phyloP scores from a whole-genome alignment of 2,113 vertebrate species.

The Xiphophorus couchianus region DNA sequence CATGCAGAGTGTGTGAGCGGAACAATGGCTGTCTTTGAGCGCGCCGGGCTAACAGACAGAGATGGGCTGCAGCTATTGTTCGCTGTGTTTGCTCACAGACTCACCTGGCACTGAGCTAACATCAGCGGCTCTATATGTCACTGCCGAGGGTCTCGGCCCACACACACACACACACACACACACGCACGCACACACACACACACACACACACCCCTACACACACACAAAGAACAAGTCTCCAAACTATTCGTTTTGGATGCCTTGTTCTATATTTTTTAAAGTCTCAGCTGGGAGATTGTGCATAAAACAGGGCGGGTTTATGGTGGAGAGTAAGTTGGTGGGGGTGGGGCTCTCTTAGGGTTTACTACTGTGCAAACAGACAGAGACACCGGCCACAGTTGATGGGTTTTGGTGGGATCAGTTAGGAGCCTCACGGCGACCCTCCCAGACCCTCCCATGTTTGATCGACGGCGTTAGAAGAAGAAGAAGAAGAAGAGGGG shows the following conservation, averaged over 20 bases:
- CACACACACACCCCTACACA: slow-evolving; percentile 11
- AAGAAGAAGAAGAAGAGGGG: slow-evolving; percentile 34
- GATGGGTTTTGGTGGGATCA: slow-evolving; percentile 82
- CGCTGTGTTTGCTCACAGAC: slow-evolving; percentile 76
- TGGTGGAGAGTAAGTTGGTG: slow-evolving; percentile 34
- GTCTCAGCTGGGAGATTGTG: slow-evolving; percentile 62
- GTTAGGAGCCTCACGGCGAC: slow-evolving; percentile 66
- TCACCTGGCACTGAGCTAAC: slow-evolving; percentile 80
- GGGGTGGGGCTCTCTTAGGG: slow-evolving; percentile 62
- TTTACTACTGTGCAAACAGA: slow-evolving; percentile 81
- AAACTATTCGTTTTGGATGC: neutral
- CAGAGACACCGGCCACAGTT: slow-evolving; percentile 48
- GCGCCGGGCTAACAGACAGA: slow-evolving; percentile 65
- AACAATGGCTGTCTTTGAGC: slow-evolving; percentile 73
- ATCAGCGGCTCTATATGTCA: slow-evolving; percentile 74
- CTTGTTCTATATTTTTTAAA: neutral
- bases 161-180: slow-evolving; percentile 58
- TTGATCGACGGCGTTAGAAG: slow-evolving; percentile 65
- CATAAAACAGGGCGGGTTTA: slow-evolving; percentile 53
- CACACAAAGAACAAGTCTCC: neutral
- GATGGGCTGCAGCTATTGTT: slow-evolving; percentile 78
- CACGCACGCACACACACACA: slow-evolving; percentile 11
- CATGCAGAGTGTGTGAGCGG: slow-evolving; percentile 32
- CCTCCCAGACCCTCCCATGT: slow-evolving; percentile 76
- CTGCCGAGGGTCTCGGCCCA: slow-evolving; percentile 58